Base-by-base conservation (phyloP, 2,113 vertebrate genomes). In the Hemicordylus capensis region DNA sequence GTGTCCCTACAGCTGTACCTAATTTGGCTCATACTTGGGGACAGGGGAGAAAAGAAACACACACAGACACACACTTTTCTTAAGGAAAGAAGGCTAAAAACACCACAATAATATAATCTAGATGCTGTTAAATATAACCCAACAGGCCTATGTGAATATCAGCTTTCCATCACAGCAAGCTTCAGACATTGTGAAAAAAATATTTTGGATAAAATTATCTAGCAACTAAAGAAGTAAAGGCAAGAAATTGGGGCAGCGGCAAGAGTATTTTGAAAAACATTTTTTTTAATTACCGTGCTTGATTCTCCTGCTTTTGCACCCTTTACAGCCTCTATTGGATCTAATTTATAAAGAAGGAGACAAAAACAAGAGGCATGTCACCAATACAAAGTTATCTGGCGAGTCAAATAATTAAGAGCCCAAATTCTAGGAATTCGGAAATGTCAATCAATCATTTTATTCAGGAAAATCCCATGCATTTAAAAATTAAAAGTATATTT, bases 401-500 rank as follows among this genome's bases (percentile, higher is more conserved):
- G 26, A 58, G n/a, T 12, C 8, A 59, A 20, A 17, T 10, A 54
- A 17, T 15, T 15, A 54, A 79, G 20, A 44, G 39, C n/a, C 12
- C 44, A 67, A 26, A n/a, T 4, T 20, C 61, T 34, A 8, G n/a
- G 4, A 22, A 76, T 4, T 39, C 37, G 46, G 54, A 77, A 77
- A 22, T 14, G 56, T 37, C 24, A 15, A 31, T 44, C 28, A 11
- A 10, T 64, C 4, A 48, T 37, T 80, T 34, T 31, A 10, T 66
- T 66, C 20, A n/a, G 17, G 34, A n/a, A 28, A n/a, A 63, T 4
- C 10, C 28, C 20, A 20, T 76, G 54, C 51, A 51, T 12, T 51
- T 51, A 51, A 54, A 20, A 28, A 31, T n/a, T 28, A 26, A 79
- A 19, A 51, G 54, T 6, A 1, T 14, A 0, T 5, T 4, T 1